These are phyloP conservation scores for Nephrotoma guestfalica DNA, from an alignment of 2,888 invertebrate species.

Conservation along the genomic window DNA sequence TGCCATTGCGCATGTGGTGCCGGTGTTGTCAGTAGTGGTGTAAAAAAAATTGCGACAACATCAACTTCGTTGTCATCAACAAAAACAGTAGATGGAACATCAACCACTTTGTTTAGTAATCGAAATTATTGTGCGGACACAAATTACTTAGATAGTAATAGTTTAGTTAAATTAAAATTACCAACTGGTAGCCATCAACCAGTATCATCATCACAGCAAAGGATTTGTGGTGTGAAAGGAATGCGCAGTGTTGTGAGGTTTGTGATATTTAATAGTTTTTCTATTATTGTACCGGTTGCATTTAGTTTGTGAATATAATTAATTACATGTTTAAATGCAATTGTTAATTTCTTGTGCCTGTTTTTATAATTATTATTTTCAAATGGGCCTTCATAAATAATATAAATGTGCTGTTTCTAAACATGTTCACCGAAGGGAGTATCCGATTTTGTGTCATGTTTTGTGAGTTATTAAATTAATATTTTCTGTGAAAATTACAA, in stretches of 20 bases:
- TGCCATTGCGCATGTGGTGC: slow-evolving; percentile 14
- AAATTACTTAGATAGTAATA: background rate
- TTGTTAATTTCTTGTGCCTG: too few species aligned
- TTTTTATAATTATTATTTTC: background rate
- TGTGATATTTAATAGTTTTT: slow-evolving; percentile 26
- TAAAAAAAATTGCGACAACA: background rate
- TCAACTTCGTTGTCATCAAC: background rate
- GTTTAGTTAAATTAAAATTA: background rate
- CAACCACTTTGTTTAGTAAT: background rate
- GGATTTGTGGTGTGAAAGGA: slow-evolving; percentile 16
- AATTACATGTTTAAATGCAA: background rate
- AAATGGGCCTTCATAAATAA: too few species aligned
- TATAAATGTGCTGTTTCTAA: too few species aligned
- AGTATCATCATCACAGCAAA: background rate
- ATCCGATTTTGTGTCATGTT: too few species aligned
- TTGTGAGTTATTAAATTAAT: too few species aligned
- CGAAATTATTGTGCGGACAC: background rate
- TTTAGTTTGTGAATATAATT: background rate
- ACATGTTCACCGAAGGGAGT: too few species aligned
- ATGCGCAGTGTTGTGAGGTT: slow-evolving; percentile 22
- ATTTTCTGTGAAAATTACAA: too few species aligned
- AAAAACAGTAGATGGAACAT: background rate
- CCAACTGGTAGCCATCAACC: background rate
- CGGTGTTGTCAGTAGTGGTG: background rate
- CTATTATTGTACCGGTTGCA: background rate